Conservation (phyloP, 2,113 vertebrate genomes). For the Propithecus coquereli region DNA sequence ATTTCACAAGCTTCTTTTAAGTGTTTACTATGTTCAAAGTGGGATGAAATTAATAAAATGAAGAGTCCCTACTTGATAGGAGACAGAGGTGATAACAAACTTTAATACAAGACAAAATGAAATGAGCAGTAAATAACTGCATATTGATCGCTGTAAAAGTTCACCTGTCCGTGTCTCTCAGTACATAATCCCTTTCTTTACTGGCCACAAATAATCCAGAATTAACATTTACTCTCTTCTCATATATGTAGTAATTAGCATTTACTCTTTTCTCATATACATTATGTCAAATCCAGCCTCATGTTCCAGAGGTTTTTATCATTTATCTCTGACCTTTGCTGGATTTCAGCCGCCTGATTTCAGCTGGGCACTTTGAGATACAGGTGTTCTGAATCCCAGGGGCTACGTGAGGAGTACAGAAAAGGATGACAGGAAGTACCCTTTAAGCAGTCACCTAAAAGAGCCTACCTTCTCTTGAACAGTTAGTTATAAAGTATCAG, state of each 20-base stretch:
- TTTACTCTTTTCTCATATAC: background rate
- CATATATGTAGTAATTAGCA: background rate
- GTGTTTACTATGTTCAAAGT: background rate
- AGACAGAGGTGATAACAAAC: background rate
- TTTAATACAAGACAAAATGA: background rate
- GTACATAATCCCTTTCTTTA: background rate
- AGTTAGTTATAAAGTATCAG: background rate
- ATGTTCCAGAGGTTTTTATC: background rate
- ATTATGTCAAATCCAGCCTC: background rate
- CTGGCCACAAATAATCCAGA: background rate
- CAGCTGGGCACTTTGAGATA: background rate
- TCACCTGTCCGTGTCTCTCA: background rate
- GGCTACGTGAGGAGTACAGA: background rate
- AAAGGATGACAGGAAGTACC: background rate
- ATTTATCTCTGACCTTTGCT: background rate
- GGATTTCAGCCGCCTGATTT: background rate
- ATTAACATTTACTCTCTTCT: background rate
- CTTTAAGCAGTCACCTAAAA: background rate
- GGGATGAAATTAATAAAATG: background rate
- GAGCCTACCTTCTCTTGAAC: background rate
- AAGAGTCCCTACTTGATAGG: background rate
- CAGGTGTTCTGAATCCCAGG: background rate
- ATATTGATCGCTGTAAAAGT: background rate
- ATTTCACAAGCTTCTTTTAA: slow-evolving; percentile 2
- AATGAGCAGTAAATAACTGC: background rate